phyloP scores from a whole-genome alignment of 92 coral and sea anemone genomes.

The Paragorgia papillata region DNA sequence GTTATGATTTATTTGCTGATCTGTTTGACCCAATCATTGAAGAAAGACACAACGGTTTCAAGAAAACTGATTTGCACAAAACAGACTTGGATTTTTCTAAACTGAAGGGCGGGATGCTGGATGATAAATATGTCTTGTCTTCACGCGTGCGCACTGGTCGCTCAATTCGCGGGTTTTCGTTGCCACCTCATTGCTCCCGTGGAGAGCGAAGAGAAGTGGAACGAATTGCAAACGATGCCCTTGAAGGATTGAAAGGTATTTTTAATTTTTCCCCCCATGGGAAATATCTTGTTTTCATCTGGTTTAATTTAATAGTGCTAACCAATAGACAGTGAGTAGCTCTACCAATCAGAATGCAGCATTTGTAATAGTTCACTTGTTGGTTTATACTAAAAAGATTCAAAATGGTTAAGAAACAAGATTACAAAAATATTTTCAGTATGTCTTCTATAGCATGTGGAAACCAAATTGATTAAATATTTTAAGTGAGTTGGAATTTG shows the following conservation, averaged over 20 bases:
- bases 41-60: constrained; percentile 89
- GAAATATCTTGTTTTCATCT: too few relatives aligned
- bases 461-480: too few relatives aligned
- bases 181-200: constrained; percentile 96
- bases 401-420: too few relatives aligned
- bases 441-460: too few relatives aligned
- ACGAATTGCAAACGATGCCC: constrained; percentile 69
- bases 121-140: constrained; percentile 79
- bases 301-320: neutral
- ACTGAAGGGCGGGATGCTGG: constrained; percentile 83
- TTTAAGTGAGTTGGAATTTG: too few relatives aligned
- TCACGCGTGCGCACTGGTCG: constrained; percentile 95
- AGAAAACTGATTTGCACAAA: constrained; percentile 73
- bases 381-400: too few relatives aligned
- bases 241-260: constrained; percentile 81
- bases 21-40: constrained; percentile 92
- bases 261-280: neutral
- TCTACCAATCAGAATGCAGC: too few relatives aligned
- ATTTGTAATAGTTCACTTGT: too few relatives aligned
- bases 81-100: constrained; percentile 81
- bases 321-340: too few relatives aligned
- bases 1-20: constrained; percentile 76
- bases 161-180: constrained; percentile 75
- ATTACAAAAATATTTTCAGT: too few relatives aligned
- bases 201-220: constrained; percentile 93